Base-by-base conservation (phyloP, 2,113 vertebrate species). In the Strix uralensis region DNA sequence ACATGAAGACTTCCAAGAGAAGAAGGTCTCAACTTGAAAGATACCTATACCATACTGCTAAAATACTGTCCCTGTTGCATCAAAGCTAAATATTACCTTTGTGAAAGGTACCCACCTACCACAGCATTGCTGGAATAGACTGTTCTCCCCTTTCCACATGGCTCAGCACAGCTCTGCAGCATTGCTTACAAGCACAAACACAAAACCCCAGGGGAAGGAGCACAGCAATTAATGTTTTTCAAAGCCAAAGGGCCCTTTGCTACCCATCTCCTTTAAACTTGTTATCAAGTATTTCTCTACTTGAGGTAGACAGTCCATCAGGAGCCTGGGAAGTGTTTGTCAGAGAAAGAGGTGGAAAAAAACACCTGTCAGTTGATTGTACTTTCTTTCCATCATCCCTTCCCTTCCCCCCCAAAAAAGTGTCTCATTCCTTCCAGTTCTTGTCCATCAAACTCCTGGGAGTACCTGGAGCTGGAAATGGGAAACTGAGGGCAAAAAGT, bases 351-450 rank as follows among this genome's bases (percentile, higher is more conserved):
- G 32, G 38, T 18, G 47, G 22, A 62, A 72, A 46, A 88, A 72
- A 2, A 34, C 0, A 0, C 17, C 6, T 46, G 11, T 13, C n/a
- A 47, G 13, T 11, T 72, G 32, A 38, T 3, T 7, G 3, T 29
- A 44, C 26, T 84, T 55, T 25, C 40, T 49, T 67, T 23, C 57
- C 17, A 10, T 70, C 46, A 42, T 27, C 34, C 32, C 13, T 42
- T 23, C 30, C 6, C 9, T 13, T 27, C 4, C 3, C 7, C 25
- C 5, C 11, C 16, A 15, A 34, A 61, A 18, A 38, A 52, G 8
- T 10, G 16, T n/a, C 44, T 72, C 17, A 17, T 11, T 44, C 25
- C 46, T 66, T 70, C 46, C 29, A 36, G 47, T 66, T 71, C 46
- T 79, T 74, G n/a, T 29, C 47, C 61, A 29, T 52, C 49, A 62